Percentiles rank a stretch among this genome's conserved stretches.
These are phyloP conservation scores for Porites rus DNA, from an alignment of 92 coral and sea anemone species.

Conservation along the genomic window DNA sequence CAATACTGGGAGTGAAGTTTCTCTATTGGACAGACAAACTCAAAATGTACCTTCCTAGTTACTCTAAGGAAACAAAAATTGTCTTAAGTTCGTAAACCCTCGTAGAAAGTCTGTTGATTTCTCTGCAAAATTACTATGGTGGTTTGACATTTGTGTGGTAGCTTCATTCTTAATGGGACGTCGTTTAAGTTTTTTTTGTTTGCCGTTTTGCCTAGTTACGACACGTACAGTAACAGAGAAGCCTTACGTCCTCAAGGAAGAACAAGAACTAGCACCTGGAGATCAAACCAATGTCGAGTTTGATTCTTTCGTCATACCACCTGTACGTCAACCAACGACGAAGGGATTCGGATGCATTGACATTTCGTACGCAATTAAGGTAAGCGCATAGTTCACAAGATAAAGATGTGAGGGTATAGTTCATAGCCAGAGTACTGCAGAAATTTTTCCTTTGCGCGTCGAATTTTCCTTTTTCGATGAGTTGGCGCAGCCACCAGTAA, in stretches of 20 bases:
- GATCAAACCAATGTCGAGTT: slow-evolving; percentile 22
- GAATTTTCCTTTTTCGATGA: too few relatives aligned
- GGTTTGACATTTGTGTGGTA: neutral
- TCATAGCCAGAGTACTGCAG: too few relatives aligned
- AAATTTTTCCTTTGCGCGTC: too few relatives aligned
- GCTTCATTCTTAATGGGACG: neutral
- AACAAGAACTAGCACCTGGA: slow-evolving; percentile 38
- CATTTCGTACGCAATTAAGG: slow-evolving; percentile 53
- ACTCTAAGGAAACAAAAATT: too few relatives aligned
- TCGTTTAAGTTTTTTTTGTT: neutral
- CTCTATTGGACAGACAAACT: too few relatives aligned
- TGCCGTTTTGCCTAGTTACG: slow-evolving; percentile 4
- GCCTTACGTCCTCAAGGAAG: slow-evolving; percentile 32
- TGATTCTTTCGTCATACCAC: slow-evolving; percentile 52
- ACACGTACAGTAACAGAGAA: slow-evolving; percentile 29
- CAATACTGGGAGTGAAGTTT: too few relatives aligned
- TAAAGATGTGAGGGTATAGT: too few relatives aligned
- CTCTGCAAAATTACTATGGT: neutral
- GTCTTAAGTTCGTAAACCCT: neutral
- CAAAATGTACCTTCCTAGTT: too few relatives aligned
- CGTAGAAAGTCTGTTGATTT: neutral
- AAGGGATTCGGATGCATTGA: slow-evolving; percentile 41
- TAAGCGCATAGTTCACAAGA: neutral
- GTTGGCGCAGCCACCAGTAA: too few relatives aligned
- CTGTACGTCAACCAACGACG: slow-evolving; percentile 46